Evolutionary conservation across 2,888 invertebrate species (phyloP), one percentile per base, ranked within the genome.

Genomic region (Calliscelio sp.): DNA sequence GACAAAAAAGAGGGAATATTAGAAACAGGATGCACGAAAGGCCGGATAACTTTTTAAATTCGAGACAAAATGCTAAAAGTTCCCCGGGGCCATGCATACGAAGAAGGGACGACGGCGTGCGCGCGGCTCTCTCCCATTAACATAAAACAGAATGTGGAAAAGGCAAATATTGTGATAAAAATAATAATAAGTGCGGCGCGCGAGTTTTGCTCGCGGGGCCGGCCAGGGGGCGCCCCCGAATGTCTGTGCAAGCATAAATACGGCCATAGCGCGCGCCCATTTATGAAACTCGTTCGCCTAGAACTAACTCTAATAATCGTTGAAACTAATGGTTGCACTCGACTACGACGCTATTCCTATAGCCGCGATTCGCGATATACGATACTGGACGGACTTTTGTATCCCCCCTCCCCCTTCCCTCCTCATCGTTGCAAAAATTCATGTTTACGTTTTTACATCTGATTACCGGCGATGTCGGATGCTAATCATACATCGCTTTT

Each of bases 221-320:
- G 70, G 65, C 74, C 68, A 75, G 65, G 79, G 63, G 78, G 71
- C 71, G 61, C 68, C 75, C 63, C 77, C 81, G 79, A 83, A 84
- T 84, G 80, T 63, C 80, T 59, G 55, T 20, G 65, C 70, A 16
- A 73, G 77, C 80, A 89, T 90, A 90, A 90, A 91, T 91, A 89
- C 89, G 85, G 89, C 87, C 88, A 89, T 89, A 89, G 89, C 89
- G 88, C 87, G 85, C 88, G 88, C 88, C 90, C 92, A 91, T 92
- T 92, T 91, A 91, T 91, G 90, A 90, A 92, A 93, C 91, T 92
- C 92, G 89, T 91, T 91, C 92, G 89, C 88, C 90, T 89, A 91
- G 91, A 92, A 92, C 92, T 91, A 92, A 93, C 91, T 92, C 91
- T 90, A 92, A 93, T 92, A 92, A 93, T 92, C 93, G 92, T 93